Evolutionary conservation across 2,888 invertebrate species (phyloP).

Genomic region (Ceriagrion tenellum): DNA sequence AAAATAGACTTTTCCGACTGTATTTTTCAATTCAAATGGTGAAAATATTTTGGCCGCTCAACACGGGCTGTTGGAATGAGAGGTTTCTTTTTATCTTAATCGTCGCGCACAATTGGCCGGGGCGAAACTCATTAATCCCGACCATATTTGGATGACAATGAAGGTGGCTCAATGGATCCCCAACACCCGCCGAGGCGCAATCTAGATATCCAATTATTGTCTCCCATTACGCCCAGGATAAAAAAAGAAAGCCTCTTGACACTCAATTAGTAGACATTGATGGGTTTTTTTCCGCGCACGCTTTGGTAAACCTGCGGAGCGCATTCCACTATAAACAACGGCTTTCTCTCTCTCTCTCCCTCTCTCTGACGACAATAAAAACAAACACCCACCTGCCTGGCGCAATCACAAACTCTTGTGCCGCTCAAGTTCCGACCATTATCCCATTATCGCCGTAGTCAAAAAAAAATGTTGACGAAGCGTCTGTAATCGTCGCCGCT

Average conservation of each 20-base stretch:
- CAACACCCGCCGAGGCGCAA: not conserved
- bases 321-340: not conserved
- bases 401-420: constrained; percentile 24
- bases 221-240: not conserved
- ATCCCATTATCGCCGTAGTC: not conserved
- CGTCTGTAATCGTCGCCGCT: not conserved
- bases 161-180: not conserved
- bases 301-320: not conserved
- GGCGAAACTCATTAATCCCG: not conserved
- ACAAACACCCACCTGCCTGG: not conserved
- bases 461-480: not conserved
- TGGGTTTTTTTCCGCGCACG: not conserved
- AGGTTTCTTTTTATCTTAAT: not conserved
- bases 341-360: not conserved
- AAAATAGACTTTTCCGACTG: not conserved
- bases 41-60: not conserved
- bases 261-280: constrained; percentile 10
- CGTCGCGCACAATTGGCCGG: not conserved
- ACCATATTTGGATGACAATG: not conserved
- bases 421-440: constrained; percentile 4
- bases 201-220: constrained; percentile 25
- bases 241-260: not conserved
- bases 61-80: not conserved
- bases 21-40: not conserved
- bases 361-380: not conserved